Percentiles rank a stretch among this genome's conserved stretches.
Evolutionary conservation across 2,888 invertebrate genomes (phyloP).

Genomic region (Exephanes ischioxanthus): DNA sequence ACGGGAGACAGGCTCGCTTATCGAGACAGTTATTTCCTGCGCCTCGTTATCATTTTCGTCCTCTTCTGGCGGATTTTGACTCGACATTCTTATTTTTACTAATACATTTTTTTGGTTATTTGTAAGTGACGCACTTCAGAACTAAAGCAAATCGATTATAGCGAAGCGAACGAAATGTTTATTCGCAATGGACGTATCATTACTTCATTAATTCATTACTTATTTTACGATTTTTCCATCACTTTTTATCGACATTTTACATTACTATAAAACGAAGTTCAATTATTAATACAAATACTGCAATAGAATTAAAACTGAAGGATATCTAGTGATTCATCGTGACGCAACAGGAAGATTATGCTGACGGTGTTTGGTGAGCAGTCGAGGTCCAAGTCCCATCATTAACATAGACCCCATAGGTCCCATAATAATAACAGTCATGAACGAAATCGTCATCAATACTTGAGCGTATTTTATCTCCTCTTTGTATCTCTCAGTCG

Average conservation of each 20-base stretch:
- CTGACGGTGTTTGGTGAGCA: constrained; percentile 52
- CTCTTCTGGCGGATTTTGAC: not conserved
- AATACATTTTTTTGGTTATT: not conserved
- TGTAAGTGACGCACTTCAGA: constrained; percentile 15
- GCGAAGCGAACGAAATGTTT: not conserved
- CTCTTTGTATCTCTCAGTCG: constrained; percentile 44
- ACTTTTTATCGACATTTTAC: not conserved
- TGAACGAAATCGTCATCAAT: constrained; percentile 58
- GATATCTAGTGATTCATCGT: not conserved
- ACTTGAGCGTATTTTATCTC: constrained; percentile 55
- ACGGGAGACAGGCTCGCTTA: constrained; percentile 34
- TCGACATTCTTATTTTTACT: constrained; percentile 42
- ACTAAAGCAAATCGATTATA: constrained; percentile 21
- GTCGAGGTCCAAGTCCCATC: constrained; percentile 58
- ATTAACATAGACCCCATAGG: constrained; percentile 58
- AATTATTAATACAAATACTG: not conserved
- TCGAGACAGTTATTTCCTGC: constrained; percentile 2
- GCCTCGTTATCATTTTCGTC: constrained; percentile 6
- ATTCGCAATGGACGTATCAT: not conserved
- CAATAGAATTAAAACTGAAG: not conserved
- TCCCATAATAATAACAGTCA: constrained; percentile 58
- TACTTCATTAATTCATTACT: not conserved
- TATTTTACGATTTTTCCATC: not conserved
- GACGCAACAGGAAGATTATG: constrained; percentile 21
- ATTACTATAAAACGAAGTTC: not conserved